Conservation (phyloP, 2,888 invertebrate species). For the Lithophane leautieri region DNA sequence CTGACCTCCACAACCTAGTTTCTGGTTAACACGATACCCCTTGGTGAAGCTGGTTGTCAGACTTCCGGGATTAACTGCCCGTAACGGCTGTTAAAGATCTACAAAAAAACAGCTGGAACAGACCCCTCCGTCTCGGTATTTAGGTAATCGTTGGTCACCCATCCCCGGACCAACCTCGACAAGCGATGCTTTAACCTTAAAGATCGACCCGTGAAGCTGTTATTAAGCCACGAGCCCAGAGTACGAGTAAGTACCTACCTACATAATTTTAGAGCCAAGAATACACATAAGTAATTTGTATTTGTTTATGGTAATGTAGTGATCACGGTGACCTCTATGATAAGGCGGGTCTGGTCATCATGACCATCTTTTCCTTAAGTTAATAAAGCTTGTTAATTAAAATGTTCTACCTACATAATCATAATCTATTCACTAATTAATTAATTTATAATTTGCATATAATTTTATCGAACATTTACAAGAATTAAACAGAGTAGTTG, state of each 20-base stretch:
- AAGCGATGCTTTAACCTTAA: background rate
- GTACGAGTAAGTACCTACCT: background rate
- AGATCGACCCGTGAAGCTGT: background rate
- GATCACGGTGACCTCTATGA: slow-evolving; percentile 29
- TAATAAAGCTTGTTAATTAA: background rate
- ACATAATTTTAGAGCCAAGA: background rate
- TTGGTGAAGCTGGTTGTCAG: background rate
- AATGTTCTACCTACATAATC: background rate
- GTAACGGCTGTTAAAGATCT: background rate
- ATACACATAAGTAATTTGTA: background rate
- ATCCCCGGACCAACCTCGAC: background rate
- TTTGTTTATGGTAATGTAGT: background rate
- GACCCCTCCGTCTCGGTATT: background rate
- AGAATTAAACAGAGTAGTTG: background rate
- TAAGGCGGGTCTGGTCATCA: slow-evolving; percentile 4
- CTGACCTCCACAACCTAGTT: background rate
- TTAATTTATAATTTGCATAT: background rate
- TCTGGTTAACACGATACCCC: background rate
- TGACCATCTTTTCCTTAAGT: background rate
- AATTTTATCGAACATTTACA: background rate
- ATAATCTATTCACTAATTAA: background rate
- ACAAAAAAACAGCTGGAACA: background rate
- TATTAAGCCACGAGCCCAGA: background rate
- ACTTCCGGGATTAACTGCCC: no score
- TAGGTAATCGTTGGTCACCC: background rate